These are phyloP conservation scores for Enteromius anoplus DNA, from an alignment of 2,797 vertebrate genomes.

Conservation along the genomic window DNA sequence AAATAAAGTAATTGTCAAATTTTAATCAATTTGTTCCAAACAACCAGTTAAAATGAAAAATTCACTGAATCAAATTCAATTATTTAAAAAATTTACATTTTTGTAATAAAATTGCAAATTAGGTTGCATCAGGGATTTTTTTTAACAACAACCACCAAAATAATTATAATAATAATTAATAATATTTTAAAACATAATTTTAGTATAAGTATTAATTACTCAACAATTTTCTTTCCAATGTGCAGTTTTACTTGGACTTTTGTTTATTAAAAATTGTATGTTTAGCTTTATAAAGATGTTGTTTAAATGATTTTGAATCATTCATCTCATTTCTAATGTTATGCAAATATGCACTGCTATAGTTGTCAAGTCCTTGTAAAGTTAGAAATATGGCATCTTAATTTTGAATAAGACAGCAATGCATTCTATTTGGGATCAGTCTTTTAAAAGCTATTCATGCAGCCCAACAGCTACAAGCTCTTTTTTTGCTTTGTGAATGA, in stretches of 20 bases:
- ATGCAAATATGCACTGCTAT: background rate
- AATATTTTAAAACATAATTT: background rate
- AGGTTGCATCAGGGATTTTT: background rate
- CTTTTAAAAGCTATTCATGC: background rate
- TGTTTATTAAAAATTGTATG: too few species aligned
- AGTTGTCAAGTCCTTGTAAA: background rate
- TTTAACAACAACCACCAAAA: background rate
- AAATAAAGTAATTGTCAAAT: too few species aligned
- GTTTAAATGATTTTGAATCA: background rate
- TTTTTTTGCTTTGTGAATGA: background rate
- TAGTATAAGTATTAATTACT: background rate
- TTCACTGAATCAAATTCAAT: background rate
- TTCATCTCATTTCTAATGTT: background rate
- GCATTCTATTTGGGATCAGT: background rate
- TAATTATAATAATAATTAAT: background rate
- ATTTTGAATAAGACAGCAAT: background rate
- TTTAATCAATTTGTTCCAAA: background rate
- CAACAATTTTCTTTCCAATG: background rate
- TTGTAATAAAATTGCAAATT: background rate
- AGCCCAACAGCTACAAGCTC: background rate
- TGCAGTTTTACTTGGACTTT: background rate
- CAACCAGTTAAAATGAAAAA: background rate
- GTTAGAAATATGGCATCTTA: background rate
- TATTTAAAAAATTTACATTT: background rate
- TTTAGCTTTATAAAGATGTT: background rate